Base-by-base conservation (phyloP, 2,797 vertebrate genomes). In the Characodon lateralis region DNA sequence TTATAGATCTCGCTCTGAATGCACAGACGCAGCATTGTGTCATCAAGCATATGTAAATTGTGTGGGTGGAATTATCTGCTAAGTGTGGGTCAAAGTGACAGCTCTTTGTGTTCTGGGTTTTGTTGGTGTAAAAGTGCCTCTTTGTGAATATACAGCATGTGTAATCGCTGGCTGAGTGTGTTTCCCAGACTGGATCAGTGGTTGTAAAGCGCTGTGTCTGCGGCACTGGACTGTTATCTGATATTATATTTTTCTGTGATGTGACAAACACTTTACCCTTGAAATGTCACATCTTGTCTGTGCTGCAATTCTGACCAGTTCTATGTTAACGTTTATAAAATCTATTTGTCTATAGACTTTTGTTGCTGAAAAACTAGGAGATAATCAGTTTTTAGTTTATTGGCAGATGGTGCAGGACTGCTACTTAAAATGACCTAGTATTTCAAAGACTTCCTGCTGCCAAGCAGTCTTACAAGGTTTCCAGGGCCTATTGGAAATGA, bases 21-120 rank as follows among this genome's bases (percentile, higher is more conserved):
- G 75, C 24, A 72, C 71, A 84, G 85, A 85, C 65, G 16, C 69
- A 65, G 41, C 63, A 74, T 73, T 59, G 70, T 26, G 73, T 81
- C 76, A 78, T 73, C 81, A 79, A 39, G 28, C 76, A 76, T 68
- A 75, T 77, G 71, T 66, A 70, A 77, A 73, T 65, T 78, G 39
- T 74, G 91, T 92, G 86, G 85, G 89, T 41, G 73, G 87, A 86
- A 87, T 92, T 83, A 83, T 80, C 66, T n/a, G 43, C 80, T 20
- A 69, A 86, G 88, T 78, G 71, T 24, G 16, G 89, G 89, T 88
- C 89, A 89, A 71, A 89, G 76, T 22, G 63, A n/a, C 56, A 72
- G 69, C 80, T 82, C 81, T 74, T 85, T 89, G 81, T 74, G 35
- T 79, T 71, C 22, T 59, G 72, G 82, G 84, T 87, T 89, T 51